These are phyloP conservation scores for Stictocephala bisonia DNA, from an alignment of 2,888 invertebrate genomes.

Conservation along the genomic window DNA sequence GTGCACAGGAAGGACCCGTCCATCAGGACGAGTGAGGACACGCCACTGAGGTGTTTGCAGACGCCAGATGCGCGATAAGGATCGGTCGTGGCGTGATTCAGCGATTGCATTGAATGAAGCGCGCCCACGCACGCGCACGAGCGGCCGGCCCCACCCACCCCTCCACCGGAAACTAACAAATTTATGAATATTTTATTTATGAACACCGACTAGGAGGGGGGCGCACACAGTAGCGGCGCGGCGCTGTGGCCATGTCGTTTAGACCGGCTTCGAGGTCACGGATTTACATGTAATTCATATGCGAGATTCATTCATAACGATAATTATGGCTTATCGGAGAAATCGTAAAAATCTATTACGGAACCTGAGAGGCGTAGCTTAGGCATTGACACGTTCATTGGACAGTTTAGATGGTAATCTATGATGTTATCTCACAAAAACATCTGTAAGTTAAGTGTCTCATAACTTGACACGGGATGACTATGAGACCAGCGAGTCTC, in stretches of 20 bases:
- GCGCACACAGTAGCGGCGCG: slow-evolving; percentile 20
- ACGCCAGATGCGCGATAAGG: slow-evolving; percentile 35
- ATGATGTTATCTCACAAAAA: slow-evolving; percentile 36
- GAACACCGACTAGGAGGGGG: neutral
- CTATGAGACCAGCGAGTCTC: too few relatives aligned
- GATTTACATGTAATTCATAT: slow-evolving; percentile 39
- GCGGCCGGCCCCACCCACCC: neutral
- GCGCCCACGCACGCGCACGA: neutral
- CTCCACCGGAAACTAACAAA: slow-evolving; percentile 38
- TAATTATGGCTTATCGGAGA: slow-evolving; percentile 41
- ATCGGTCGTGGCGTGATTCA: slow-evolving; percentile 38
- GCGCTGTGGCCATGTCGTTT: slow-evolving; percentile 27
- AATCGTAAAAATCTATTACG: slow-evolving; percentile 43
- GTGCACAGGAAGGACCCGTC: too few relatives aligned
- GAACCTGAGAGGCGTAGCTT: slow-evolving; percentile 32
- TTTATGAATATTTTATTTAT: slow-evolving; percentile 43
- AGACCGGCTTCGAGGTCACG: slow-evolving; percentile 14
- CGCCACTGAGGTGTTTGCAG: neutral
- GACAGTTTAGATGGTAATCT: slow-evolving; percentile 34
- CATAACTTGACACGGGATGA: too few relatives aligned
- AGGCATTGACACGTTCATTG: slow-evolving; percentile 37
- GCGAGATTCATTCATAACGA: slow-evolving; percentile 37
- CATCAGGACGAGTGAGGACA: too few relatives aligned
- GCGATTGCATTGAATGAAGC: slow-evolving; percentile 3
- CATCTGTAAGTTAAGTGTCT: too few relatives aligned